phyloP scores from a whole-genome alignment of 2,113 vertebrate genomes.

The Amphiprion ocellaris region DNA sequence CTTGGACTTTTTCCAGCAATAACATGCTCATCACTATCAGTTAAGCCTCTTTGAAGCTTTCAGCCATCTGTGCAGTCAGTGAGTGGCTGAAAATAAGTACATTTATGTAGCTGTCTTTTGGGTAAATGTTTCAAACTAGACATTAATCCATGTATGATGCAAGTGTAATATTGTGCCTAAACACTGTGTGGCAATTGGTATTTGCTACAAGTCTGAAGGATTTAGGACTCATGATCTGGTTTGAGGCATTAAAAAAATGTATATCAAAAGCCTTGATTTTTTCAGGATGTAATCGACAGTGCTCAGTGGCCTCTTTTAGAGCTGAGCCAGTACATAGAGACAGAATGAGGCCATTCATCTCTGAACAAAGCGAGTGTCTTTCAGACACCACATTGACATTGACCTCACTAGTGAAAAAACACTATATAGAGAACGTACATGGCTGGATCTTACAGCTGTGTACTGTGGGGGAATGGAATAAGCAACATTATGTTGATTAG shows the following conservation, averaged over 20 bases:
- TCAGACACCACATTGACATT: constrained; percentile 34
- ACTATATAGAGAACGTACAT: neutral
- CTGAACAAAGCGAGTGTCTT: constrained; percentile 35
- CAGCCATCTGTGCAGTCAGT: constrained; percentile 58
- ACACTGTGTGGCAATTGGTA: neutral
- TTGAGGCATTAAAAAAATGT: constrained; percentile 36
- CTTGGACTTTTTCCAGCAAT: constrained; percentile 34
- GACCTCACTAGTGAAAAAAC: constrained; percentile 24
- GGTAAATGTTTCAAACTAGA: neutral
- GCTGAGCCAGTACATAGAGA: constrained; percentile 39
- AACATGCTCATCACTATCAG: constrained; percentile 42
- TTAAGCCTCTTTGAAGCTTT: constrained; percentile 68
- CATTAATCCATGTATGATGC: constrained; percentile 20
- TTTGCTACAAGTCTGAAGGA: constrained; percentile 30
- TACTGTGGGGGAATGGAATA: no score
- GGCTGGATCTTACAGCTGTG: no score
- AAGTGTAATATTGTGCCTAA: constrained; percentile 23
- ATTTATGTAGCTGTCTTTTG: neutral
- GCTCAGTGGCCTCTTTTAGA: constrained; percentile 59
- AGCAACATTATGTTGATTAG: no score
- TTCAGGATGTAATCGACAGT: constrained; percentile 31
- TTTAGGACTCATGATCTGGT: constrained; percentile 33
- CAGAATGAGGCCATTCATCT: constrained; percentile 74
- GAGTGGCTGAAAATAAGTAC: constrained; percentile 26
- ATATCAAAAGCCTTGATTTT: constrained; percentile 11